phyloP scores from a whole-genome alignment of 1,140 invertebrate species.

The Ruditapes philippinarum region DNA sequence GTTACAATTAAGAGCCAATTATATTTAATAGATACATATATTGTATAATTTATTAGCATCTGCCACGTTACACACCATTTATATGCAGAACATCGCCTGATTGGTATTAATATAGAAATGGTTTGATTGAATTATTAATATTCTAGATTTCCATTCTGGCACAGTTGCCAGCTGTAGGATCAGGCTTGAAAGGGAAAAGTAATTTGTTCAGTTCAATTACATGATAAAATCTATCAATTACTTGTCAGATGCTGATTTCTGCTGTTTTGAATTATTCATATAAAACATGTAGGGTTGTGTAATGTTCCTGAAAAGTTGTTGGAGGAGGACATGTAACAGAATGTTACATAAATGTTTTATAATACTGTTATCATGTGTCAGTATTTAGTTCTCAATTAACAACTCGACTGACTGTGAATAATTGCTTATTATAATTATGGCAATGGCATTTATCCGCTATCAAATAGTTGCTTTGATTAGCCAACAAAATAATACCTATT shows the following conservation, averaged over 20 bases:
- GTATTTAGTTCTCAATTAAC: no score
- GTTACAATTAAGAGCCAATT: no score
- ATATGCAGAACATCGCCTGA: neutral
- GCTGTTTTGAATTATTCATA: conserved; percentile 4
- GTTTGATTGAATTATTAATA: conserved; percentile 8
- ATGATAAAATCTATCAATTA: conserved; percentile 5
- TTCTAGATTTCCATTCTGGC: neutral
- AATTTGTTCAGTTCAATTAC: neutral
- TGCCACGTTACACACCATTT: neutral
- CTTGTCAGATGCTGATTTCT: neutral
- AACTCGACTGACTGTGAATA: no score
- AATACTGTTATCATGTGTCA: no score
- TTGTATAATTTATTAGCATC: neutral
- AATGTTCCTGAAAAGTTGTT: neutral
- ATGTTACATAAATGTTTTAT: no score
- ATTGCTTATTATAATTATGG: no score
- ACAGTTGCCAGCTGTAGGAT: neutral
- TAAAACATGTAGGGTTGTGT: neutral
- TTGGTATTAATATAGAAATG: neutral
- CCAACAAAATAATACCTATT: no score
- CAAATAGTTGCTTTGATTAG: no score
- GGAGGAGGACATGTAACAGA: no score
- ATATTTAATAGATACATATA: no score
- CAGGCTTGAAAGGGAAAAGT: neutral
- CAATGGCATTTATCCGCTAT: no score